Percentiles rank a stretch among this genome's conserved stretches.
phyloP scores from a whole-genome alignment of 2,888 invertebrate species.

The Epirrhoe alternata region DNA sequence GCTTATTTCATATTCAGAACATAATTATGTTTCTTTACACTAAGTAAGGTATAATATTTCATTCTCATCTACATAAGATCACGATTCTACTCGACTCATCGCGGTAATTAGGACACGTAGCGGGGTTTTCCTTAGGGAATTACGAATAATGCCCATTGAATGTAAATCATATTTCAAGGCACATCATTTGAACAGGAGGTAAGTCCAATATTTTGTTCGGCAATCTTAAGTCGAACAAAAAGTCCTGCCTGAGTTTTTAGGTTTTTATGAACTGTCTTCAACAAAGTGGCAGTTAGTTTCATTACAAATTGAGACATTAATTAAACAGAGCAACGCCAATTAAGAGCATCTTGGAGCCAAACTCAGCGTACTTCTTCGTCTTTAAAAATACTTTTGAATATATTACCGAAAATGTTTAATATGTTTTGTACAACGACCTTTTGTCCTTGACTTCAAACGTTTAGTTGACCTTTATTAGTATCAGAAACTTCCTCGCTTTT shows the following conservation, averaged over 20 bases:
- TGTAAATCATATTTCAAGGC: background rate
- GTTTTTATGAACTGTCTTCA: conserved; percentile 5
- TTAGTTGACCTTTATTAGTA: background rate
- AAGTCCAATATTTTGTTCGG: too few species aligned
- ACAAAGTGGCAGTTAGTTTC: conserved; percentile 26
- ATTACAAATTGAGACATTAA: conserved; percentile 32
- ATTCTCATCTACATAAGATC: background rate
- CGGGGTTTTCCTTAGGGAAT: conserved; percentile 1
- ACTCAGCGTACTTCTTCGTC: conserved; percentile 12
- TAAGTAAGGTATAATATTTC: too few species aligned
- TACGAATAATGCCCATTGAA: background rate
- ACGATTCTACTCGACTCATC: background rate
- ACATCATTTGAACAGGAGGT: background rate
- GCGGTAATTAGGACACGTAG: background rate
- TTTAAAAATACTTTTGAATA: background rate
- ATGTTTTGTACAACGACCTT: too few species aligned
- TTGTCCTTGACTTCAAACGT: too few species aligned
- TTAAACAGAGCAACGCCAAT: conserved; percentile 28
- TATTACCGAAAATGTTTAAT: background rate
- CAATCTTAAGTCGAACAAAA: too few species aligned
- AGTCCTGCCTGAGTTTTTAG: background rate
- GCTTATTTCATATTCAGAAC: too few species aligned
- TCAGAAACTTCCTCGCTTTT: too few species aligned
- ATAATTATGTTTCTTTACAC: too few species aligned
- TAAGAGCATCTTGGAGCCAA: conserved; percentile 15